Conservation (phyloP, 2,113 vertebrate genomes). For the Elaphurus davidianus region DNA sequence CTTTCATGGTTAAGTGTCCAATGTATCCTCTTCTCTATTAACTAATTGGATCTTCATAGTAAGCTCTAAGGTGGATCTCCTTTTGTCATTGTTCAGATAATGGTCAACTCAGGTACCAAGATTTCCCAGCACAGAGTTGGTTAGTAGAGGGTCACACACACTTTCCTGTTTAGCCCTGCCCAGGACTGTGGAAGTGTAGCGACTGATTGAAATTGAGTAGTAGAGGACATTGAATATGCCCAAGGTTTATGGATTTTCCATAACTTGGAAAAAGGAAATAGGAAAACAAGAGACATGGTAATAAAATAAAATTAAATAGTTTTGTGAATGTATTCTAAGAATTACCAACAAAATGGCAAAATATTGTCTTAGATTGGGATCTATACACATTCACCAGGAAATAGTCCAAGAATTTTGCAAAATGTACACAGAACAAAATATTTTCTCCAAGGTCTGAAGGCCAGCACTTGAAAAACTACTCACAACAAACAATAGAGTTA, state of each 20-base stretch:
- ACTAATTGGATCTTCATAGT: background rate
- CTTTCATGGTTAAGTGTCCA: background rate
- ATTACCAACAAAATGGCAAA: background rate
- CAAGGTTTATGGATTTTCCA: background rate
- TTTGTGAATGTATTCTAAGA: background rate
- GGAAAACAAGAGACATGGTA: background rate
- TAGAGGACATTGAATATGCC: background rate
- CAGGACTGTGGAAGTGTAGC: background rate
- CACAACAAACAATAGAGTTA: background rate
- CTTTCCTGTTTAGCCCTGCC: background rate
- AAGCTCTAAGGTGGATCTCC: background rate
- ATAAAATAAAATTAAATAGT: background rate
- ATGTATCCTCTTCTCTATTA: background rate
- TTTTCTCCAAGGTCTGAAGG: background rate
- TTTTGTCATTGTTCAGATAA: background rate
- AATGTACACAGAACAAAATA: background rate
- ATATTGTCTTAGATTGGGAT: background rate
- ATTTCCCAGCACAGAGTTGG: background rate
- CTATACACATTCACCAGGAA: background rate
- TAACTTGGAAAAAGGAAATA: background rate
- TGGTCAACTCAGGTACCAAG: background rate
- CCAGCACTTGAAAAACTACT: background rate
- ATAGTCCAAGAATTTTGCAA: background rate
- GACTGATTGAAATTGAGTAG: background rate
- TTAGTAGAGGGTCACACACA: background rate